Base-by-base conservation (phyloP, 2,113 vertebrate genomes). In the Mixornis gularis region DNA sequence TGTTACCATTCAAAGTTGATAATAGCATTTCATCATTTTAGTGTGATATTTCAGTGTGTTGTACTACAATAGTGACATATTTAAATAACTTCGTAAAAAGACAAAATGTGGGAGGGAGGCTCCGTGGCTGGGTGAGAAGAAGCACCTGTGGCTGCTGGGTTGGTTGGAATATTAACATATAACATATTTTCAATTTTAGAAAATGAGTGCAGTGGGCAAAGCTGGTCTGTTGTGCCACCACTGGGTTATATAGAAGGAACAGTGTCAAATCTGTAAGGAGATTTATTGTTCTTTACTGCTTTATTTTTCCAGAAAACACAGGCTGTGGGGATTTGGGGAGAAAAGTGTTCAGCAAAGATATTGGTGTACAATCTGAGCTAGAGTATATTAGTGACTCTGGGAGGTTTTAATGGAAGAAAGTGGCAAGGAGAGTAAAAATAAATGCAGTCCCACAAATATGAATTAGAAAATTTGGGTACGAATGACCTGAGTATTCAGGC, bases 271-370 rank as follows among this genome's bases (percentile, higher is more conserved):
- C 26, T 29, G 14, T 62, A 8, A 71, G 14, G 19, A 12, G 63
- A 68, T 87, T 64, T 10, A 34, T 30, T 89, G 65, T 62, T 87
- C 30, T 38, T 74, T 17, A 52, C 60, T 52, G 53, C 53, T 95
- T 81, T 94, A 92, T 92, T 95, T 94, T 94, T 92, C 19, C 53
- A 93, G 84, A 68, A 87, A 93, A 92, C 16, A 32, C 9, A 25
- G 84, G 84, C 65, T 89, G 51, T 76, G 69, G 76, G 62, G 74
- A 68, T 84, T 22, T 76, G 56, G 30, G 79, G 59, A 89, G 65
- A 71, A 84, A 90, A 43, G 1, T 55, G 32, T 65, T 43, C 56
- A 82, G 48, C 56, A 72, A 69, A 81, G 41, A 13, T 20, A 10
- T 1, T 41, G 44, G n/a, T 13, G 32, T 48, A 29, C 11, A 53